Conservation (phyloP, 2,888 invertebrate species). For the Arrhopalites spinosus region DNA sequence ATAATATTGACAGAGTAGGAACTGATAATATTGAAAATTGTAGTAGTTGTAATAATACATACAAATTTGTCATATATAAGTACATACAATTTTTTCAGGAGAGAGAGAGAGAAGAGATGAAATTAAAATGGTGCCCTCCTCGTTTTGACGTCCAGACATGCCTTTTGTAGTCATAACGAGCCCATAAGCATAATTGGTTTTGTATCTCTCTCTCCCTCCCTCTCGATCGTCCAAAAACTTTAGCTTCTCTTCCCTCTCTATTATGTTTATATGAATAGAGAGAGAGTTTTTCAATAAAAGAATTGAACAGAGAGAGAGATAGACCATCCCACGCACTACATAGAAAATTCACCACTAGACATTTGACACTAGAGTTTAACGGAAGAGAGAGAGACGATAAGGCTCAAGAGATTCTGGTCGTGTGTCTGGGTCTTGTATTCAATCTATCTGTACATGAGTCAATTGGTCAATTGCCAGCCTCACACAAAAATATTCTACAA, state of each 20-base stretch:
- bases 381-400: not conserved
- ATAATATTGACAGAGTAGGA: not conserved
- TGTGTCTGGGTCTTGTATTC: not conserved
- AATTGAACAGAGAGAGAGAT: too few species aligned
- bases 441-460: too few species aligned
- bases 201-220: not conserved
- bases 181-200: conserved; percentile 34
- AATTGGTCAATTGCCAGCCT: not conserved
- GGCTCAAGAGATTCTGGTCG: conserved; percentile 2
- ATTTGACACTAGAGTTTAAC: too few species aligned
- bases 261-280: not conserved
- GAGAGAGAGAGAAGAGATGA: conserved; percentile 14
- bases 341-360: too few species aligned
- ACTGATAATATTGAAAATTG: too few species aligned
- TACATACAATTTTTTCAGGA: not conserved
- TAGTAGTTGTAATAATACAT: not conserved
- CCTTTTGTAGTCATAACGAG: conserved; percentile 26
- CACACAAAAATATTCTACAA: not conserved
- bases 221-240: not conserved
- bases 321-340: too few species aligned
- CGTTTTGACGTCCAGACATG: conserved; percentile 7
- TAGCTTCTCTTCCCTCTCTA: not conserved
- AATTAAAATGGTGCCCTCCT: conserved; percentile 27
- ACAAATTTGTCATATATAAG: not conserved
- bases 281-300: too few species aligned